Percentiles rank a stretch among this genome's conserved stretches.
These are phyloP conservation scores for Ophion slaviceki DNA, from an alignment of 2,888 invertebrate species.

Conservation along the genomic window DNA sequence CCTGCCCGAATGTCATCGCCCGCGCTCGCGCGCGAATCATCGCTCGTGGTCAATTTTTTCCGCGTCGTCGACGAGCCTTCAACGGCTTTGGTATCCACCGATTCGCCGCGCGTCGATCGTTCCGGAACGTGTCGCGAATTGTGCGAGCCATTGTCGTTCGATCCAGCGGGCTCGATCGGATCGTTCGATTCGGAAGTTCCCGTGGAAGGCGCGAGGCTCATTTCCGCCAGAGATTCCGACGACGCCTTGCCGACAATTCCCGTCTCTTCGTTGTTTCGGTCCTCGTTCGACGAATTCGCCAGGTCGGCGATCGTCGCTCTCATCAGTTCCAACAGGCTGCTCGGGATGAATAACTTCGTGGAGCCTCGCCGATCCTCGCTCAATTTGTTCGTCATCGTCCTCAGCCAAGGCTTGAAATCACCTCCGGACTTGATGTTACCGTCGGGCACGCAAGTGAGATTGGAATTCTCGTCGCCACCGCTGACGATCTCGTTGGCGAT, in stretches of 20 bases:
- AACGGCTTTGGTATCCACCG: neutral
- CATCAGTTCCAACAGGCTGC: constrained; percentile 37
- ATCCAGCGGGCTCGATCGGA: neutral
- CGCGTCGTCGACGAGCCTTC: neutral
- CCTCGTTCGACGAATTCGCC: neutral
- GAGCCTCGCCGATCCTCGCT: neutral
- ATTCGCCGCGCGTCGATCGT: neutral
- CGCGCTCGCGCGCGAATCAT: neutral
- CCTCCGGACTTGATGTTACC: constrained; percentile 33
- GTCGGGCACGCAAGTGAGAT: constrained; percentile 12
- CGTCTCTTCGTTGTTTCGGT: neutral
- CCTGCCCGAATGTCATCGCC: neutral
- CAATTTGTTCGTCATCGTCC: constrained; percentile 11
- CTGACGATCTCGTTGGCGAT: constrained; percentile 19
- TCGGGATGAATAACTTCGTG: constrained; percentile 24
- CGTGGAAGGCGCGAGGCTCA: neutral
- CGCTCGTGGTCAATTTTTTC: neutral
- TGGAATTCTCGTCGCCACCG: neutral
- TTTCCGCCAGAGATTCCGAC: constrained; percentile 14
- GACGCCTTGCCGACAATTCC: neutral
- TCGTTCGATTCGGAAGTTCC: constrained; percentile 12
- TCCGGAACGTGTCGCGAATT: neutral
- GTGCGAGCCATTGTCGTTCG: neutral
- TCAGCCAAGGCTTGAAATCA: neutral
- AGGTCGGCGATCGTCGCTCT: neutral